Evolutionary conservation across 2,888 invertebrate species (phyloP), one percentile per base, ranked within the genome.

Genomic region (Stenotaenia linearis): DNA sequence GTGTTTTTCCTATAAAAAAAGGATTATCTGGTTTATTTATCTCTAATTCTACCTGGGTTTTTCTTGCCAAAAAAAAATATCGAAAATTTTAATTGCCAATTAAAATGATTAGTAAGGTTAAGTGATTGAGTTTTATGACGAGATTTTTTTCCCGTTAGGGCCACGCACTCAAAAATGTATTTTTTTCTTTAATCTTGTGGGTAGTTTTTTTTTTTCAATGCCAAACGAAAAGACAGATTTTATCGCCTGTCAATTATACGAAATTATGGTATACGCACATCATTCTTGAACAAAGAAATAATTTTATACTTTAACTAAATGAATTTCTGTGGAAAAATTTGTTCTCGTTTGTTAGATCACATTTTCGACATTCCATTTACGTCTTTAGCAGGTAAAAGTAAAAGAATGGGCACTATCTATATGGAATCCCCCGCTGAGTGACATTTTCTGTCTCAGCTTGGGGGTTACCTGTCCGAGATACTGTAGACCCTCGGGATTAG

Each of bases 371-470:
- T 69, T 69, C 69, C 69, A 4, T 50, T 21, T 50, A 50, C 25
- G 25, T 69, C 69, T 69, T 69, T 69, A 69, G 28, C 69, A 12
- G 15, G 23, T 69, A 25, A 69, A 69, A 1, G 15, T 15, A 28
- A 69, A 69, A 69, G 45, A 69, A 69, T 28, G 28, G 25, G 69
- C 69, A 0, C 69, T n/a, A 28, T 69, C 69, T 28, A 15, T 69
- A 50, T 69, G 28, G 69, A 69, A 69, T 50, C 69, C 25, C 56
- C 69, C 6, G 69, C 69, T 69, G 69, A 69, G 69, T 69, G 69
- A 69, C 69, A 69, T 69, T 28, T n/a, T 69, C 69, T 69, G 69
- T 28, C 69, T 69, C 69, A 69, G 69, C 69, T 69, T 69, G 69
- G 69, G 69, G 28, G 69, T 69, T 69, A 69, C 69, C 69, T 69